phyloP scores from a whole-genome alignment of 2,113 vertebrate genomes.

The Prochilodus magdalenae region DNA sequence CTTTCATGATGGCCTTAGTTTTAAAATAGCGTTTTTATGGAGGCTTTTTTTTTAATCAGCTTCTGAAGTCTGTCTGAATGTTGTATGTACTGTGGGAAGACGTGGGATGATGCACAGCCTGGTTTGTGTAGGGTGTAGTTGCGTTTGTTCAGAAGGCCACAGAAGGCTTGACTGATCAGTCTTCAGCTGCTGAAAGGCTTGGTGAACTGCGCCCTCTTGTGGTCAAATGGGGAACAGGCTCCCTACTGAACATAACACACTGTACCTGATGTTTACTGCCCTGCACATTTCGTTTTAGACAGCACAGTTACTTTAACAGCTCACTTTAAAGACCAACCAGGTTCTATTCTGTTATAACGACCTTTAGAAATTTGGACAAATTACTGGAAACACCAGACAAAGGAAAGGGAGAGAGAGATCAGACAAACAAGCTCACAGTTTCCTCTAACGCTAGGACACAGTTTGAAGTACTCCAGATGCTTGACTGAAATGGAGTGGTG shows the following conservation, averaged over 20 bases:
- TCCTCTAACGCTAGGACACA: no score
- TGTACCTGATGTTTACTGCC: constrained; percentile 26
- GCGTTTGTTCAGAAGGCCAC: not conserved
- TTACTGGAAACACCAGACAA: not conserved
- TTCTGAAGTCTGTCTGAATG: no score
- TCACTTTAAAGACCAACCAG: not conserved
- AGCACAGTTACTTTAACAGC: constrained; percentile 11
- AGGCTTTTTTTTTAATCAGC: not conserved
- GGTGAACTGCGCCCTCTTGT: constrained; percentile 20
- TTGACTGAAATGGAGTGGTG: no score
- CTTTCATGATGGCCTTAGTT: not conserved
- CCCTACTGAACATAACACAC: not conserved
- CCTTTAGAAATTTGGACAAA: not conserved
- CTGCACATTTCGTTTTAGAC: constrained; percentile 32
- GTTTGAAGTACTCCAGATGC: no score
- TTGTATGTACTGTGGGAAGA: not conserved
- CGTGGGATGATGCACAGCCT: not conserved
- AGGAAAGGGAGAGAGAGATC: not conserved
- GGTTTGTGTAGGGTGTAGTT: not conserved
- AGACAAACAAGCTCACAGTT: no score
- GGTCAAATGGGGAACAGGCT: constrained; percentile 7
- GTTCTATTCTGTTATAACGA: not conserved
- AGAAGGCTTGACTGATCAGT: not conserved
- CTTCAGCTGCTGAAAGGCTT: not conserved
- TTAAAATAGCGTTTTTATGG: not conserved